Evolutionary conservation across 1,140 invertebrate genomes (phyloP).

Genomic region (Atta texana): DNA sequence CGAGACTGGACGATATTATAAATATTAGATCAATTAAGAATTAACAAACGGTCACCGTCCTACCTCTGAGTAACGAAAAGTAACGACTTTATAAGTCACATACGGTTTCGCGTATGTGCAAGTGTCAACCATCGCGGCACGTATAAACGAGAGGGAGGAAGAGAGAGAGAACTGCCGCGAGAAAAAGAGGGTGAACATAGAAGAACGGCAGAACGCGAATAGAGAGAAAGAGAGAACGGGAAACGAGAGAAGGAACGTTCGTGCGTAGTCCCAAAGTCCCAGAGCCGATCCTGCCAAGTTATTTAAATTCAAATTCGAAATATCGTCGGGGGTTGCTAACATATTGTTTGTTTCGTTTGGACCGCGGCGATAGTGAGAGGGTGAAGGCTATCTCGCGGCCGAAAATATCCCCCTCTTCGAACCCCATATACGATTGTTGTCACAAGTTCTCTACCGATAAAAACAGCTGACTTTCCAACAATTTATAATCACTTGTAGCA

Average conservation of each 20-base stretch:
- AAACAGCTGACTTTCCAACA: conserved; percentile 32
- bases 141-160: conserved; percentile 73
- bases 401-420: conserved; percentile 57
- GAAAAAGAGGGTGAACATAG: conserved; percentile 68
- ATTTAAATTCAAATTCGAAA: conserved; percentile 87
- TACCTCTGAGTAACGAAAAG: conserved; percentile 57
- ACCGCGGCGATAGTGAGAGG: conserved; percentile 77
- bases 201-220: conserved; percentile 65
- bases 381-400: conserved; percentile 75
- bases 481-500: conserved; percentile 30
- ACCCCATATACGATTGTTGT: conserved; percentile 55
- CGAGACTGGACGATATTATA: conserved; percentile 77
- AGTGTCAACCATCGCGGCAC: conserved; percentile 75
- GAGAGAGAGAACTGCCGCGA: conserved; percentile 19
- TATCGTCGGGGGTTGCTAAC: conserved; percentile 86
- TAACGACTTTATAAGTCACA: conserved; percentile 81
- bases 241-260: conserved; percentile 80
- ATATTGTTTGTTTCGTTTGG: conserved; percentile 87
- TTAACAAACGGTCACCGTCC: conserved; percentile 74
- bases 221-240: conserved; percentile 70
- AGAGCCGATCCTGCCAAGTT: conserved; percentile 86
- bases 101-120: conserved; percentile 48
- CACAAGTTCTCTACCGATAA: conserved; percentile 39
- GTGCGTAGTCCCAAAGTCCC: conserved; percentile 85
- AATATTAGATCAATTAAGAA: conserved; percentile 83